These are phyloP conservation scores for Thera britannica DNA, from an alignment of 2,888 invertebrate species.

Conservation along the genomic window DNA sequence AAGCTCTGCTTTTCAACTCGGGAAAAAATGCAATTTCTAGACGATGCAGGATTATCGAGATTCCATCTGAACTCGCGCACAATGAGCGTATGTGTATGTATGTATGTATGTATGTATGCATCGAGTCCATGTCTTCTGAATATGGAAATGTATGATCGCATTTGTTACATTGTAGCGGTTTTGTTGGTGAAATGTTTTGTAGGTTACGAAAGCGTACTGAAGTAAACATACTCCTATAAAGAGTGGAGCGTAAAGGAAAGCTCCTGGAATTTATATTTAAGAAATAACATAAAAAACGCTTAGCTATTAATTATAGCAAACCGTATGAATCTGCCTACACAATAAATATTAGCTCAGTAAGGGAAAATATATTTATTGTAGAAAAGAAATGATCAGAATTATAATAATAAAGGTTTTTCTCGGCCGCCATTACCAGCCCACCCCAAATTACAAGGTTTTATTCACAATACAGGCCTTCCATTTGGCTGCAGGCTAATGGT, in stretches of 20 bases:
- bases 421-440: constrained; percentile 24
- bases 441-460: constrained; percentile 57
- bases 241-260: too few relatives aligned
- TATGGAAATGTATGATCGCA: constrained; percentile 26
- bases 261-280: too few relatives aligned
- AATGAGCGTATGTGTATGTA: constrained; percentile 25
- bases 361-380: not conserved
- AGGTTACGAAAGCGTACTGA: not conserved
- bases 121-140: constrained; percentile 26
- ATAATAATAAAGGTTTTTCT: constrained; percentile 5
- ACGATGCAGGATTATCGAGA: constrained; percentile 37
- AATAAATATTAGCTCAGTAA: not conserved
- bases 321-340: too few relatives aligned
- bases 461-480: constrained; percentile 55
- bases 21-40: constrained; percentile 39
- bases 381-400: constrained; percentile 8
- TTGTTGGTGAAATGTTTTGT: constrained; percentile 3
- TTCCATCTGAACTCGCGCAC: constrained; percentile 21
- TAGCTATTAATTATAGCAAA: too few relatives aligned
- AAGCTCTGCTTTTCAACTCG: constrained; percentile 36
- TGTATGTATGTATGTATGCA: constrained; percentile 39
- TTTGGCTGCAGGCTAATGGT: constrained; percentile 28
- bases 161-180: constrained; percentile 18
- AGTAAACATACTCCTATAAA: too few relatives aligned
- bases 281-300: too few relatives aligned